Evolutionary conservation across 2,113 vertebrate genomes (phyloP).

Genomic region (Lichenostomus cassidix): DNA sequence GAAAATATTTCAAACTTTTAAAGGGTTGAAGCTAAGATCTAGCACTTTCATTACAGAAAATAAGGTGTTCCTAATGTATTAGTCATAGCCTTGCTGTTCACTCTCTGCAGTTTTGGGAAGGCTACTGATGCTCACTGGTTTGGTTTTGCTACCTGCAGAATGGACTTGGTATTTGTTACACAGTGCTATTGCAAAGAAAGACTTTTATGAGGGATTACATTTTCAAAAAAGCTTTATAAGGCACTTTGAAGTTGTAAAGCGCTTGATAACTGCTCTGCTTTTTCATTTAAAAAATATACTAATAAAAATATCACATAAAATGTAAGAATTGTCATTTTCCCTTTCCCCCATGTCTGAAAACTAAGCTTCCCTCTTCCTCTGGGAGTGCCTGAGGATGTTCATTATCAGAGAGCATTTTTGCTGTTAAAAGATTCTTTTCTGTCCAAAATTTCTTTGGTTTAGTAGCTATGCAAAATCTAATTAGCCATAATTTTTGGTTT

Average conservation of each 20-base stretch:
- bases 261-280: slow-evolving; percentile 44
- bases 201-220: background rate
- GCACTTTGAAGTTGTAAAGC: slow-evolving; percentile 26
- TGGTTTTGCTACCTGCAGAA: background rate
- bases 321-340: background rate
- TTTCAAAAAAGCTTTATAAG: slow-evolving; percentile 7
- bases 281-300: slow-evolving; percentile 39
- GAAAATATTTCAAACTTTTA: background rate
- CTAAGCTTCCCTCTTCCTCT: background rate
- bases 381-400: background rate
- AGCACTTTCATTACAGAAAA: background rate
- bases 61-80: background rate
- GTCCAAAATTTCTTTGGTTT: background rate
- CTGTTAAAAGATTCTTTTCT: background rate
- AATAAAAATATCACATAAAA: slow-evolving; percentile 13
- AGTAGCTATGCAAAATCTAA: background rate
- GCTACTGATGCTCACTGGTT: background rate
- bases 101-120: background rate
- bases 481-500: background rate
- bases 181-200: background rate
- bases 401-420: background rate
- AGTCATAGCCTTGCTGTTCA: background rate
- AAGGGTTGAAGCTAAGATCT: background rate
- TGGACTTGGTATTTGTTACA: background rate
- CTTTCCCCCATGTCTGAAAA: slow-evolving; percentile 13